These are phyloP conservation scores for Villa cingulata DNA, from an alignment of 2,888 invertebrate genomes.

Conservation along the genomic window DNA sequence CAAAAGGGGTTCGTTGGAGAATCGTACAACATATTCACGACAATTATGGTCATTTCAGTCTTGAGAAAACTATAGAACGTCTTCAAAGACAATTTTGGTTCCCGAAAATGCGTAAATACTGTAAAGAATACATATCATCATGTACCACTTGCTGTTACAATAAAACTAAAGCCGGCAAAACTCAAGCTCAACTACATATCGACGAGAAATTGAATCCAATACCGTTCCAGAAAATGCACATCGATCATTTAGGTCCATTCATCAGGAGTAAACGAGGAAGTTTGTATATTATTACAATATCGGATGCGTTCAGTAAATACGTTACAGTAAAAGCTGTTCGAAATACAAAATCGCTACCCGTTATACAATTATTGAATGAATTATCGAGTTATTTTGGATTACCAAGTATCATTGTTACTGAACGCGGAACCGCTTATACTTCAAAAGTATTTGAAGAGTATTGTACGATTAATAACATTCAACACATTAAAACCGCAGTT, in stretches of 20 bases:
- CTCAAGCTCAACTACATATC: background rate
- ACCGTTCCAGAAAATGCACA: background rate
- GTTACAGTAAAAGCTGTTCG: constrained; percentile 7
- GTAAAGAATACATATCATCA: background rate
- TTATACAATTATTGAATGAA: constrained; percentile 9
- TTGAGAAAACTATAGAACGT: background rate
- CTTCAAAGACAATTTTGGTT: background rate
- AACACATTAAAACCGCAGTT: constrained; percentile 14
- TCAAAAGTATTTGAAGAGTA: constrained; percentile 1
- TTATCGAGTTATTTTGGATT: constrained; percentile 14
- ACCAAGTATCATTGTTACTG: constrained; percentile 16
- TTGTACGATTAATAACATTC: constrained; percentile 8
- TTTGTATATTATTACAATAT: background rate
- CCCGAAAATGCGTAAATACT: background rate
- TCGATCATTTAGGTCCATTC: constrained; percentile 6
- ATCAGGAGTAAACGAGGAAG: background rate
- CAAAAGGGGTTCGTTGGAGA: background rate
- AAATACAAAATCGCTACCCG: constrained; percentile 14
- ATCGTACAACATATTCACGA: background rate
- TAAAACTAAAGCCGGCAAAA: background rate
- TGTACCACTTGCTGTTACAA: constrained; percentile 1
- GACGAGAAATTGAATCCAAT: background rate
- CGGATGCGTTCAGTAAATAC: constrained; percentile 3
- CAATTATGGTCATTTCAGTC: background rate
- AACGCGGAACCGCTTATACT: constrained; percentile 21